These are phyloP conservation scores for Monochamus alternatus DNA, from an alignment of 2,888 invertebrate species.

Conservation along the genomic window DNA sequence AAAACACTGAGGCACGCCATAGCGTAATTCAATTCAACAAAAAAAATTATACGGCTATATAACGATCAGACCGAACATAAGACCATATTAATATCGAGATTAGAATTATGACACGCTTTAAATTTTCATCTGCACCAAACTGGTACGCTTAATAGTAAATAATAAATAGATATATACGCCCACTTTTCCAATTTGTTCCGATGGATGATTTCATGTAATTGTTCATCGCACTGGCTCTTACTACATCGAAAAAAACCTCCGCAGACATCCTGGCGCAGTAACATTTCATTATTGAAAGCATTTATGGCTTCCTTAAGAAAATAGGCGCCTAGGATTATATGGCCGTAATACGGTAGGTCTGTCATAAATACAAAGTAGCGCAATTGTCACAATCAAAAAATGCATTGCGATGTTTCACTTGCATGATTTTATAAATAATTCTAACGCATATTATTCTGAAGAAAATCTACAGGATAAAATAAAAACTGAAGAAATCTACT, in stretches of 20 bases:
- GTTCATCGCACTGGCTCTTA: conserved; percentile 4
- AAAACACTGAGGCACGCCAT: no score
- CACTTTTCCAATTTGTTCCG: conserved; percentile 6
- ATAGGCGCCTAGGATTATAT: not conserved
- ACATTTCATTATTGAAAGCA: conserved; percentile 12
- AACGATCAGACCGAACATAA: no score
- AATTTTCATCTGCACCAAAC: not conserved
- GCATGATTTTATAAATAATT: no score
- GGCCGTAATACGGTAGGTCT: not conserved
- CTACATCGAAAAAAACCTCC: not conserved
- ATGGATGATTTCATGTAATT: not conserved
- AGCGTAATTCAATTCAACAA: no score
- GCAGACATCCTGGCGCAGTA: conserved; percentile 7
- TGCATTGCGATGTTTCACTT: no score
- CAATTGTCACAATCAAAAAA: no score
- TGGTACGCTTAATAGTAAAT: not conserved
- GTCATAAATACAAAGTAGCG: not conserved
- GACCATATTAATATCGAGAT: no score
- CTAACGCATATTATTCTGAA: no score
- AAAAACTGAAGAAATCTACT: no score
- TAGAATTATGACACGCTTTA: no score
- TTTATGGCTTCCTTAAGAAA: conserved; percentile 2
- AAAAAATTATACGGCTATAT: no score
- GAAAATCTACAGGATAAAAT: no score
- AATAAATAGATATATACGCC: not conserved